These are phyloP conservation scores for Perccottus glenii DNA, from an alignment of 2,113 vertebrate species.

Conservation along the genomic window DNA sequence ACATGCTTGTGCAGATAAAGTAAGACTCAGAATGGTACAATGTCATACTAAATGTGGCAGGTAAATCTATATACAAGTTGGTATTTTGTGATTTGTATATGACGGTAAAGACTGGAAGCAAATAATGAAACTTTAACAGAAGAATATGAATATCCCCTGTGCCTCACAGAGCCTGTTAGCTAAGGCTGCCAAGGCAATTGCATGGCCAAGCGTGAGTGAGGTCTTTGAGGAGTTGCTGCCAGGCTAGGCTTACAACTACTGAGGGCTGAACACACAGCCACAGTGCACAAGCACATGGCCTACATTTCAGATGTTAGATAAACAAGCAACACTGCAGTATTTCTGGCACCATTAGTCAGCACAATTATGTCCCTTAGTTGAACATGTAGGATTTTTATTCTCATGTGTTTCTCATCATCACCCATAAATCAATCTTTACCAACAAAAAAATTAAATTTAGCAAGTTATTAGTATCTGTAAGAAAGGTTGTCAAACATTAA, in stretches of 20 bases:
- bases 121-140: constrained; percentile 6
- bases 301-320: constrained; percentile 29
- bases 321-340: constrained; percentile 27
- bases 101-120: constrained; percentile 6
- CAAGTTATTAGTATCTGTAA: too few relatives aligned
- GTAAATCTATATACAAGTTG: constrained; percentile 1
- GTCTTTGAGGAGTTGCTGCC: constrained; percentile 41
- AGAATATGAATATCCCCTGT: constrained; percentile 17
- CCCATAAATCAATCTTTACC: too few relatives aligned
- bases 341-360: background rate
- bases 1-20: constrained; percentile 13
- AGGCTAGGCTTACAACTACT: constrained; percentile 40
- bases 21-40: background rate
- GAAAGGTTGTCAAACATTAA: too few relatives aligned
- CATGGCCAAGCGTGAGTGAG: constrained; percentile 33
- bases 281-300: constrained; percentile 21
- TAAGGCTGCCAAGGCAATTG: constrained; percentile 38
- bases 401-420: too few relatives aligned
- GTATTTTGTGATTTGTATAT: background rate
- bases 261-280: constrained; percentile 31
- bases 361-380: background rate
- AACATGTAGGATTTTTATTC: too few relatives aligned
- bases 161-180: constrained; percentile 18
- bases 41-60: background rate
- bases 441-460: too few relatives aligned